Evolutionary conservation across 2,113 vertebrate genomes (phyloP).

Genomic region (Talpa occidentalis): DNA sequence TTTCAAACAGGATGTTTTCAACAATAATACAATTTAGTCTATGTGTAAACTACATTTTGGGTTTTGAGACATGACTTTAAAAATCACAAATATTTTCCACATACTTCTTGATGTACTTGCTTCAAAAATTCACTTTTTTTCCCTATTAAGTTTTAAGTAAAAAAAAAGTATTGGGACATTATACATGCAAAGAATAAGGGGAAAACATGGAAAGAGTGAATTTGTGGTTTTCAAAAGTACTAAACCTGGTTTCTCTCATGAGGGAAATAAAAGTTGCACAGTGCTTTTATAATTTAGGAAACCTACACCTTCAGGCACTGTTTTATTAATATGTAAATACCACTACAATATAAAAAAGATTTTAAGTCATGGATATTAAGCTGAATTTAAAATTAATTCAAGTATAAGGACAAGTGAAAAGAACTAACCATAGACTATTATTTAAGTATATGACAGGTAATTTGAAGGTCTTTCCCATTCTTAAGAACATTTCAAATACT

Average conservation of each 20-base stretch:
- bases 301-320: not conserved
- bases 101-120: not conserved
- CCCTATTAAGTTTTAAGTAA: not conserved
- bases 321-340: not conserved
- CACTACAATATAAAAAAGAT: not conserved
- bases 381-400: not conserved
- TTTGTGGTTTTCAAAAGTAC: not conserved
- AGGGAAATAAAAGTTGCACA: not conserved
- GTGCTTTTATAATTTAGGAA: not conserved
- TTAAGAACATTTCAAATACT: not conserved
- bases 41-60: not conserved
- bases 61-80: not conserved
- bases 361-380: not conserved
- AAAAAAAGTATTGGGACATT: not conserved
- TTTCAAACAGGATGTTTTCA: not conserved
- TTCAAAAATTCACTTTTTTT: constrained; percentile 16
- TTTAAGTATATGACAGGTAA: not conserved
- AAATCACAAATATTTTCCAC: not conserved
- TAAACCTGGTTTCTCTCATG: not conserved
- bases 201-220: not conserved
- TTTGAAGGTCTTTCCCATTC: not conserved
- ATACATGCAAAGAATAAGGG: constrained; percentile 15
- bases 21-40: not conserved
- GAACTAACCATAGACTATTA: not conserved
- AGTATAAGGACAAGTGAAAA: not conserved